Conservation (phyloP, 2,888 invertebrate species). For the Lasiommata megera region DNA sequence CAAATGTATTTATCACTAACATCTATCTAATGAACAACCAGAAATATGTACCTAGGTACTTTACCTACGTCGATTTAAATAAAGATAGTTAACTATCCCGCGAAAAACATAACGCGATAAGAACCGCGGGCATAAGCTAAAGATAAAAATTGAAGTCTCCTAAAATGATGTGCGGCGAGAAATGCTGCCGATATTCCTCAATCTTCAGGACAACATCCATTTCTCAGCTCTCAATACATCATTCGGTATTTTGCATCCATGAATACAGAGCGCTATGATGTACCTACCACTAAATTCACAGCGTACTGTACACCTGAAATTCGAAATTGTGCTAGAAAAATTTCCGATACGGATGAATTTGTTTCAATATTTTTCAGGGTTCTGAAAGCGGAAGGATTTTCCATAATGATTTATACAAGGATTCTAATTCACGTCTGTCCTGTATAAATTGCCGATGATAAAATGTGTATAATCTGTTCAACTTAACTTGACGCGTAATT, state of each 20-base stretch:
- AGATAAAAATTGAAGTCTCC: background rate
- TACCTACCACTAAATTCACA: conserved; percentile 14
- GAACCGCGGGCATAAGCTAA: no score
- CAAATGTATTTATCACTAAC: no score
- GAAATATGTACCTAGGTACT: no score
- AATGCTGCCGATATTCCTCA: conserved; percentile 2
- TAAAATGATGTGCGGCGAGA: background rate
- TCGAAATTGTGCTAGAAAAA: conserved; percentile 7
- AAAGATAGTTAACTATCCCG: no score
- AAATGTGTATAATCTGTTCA: no score
- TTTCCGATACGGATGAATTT: conserved; percentile 5
- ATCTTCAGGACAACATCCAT: conserved; percentile 3
- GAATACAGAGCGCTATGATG: conserved; percentile 20
- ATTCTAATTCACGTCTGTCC: no score
- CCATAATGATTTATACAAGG: no score
- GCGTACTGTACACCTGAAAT: conserved; percentile 15
- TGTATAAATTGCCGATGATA: no score
- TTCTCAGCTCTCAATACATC: conserved; percentile 27
- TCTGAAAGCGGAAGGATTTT: background rate
- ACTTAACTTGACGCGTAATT: no score
- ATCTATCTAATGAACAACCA: no score
- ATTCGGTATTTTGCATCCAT: conserved; percentile 30
- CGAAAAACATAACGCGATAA: no score
- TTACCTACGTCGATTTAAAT: no score
- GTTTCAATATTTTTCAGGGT: background rate